Percentiles rank a stretch among this genome's conserved stretches.
These are phyloP conservation scores for Chloroceryle aenea DNA, from an alignment of 2,113 vertebrate genomes.

Conservation along the genomic window DNA sequence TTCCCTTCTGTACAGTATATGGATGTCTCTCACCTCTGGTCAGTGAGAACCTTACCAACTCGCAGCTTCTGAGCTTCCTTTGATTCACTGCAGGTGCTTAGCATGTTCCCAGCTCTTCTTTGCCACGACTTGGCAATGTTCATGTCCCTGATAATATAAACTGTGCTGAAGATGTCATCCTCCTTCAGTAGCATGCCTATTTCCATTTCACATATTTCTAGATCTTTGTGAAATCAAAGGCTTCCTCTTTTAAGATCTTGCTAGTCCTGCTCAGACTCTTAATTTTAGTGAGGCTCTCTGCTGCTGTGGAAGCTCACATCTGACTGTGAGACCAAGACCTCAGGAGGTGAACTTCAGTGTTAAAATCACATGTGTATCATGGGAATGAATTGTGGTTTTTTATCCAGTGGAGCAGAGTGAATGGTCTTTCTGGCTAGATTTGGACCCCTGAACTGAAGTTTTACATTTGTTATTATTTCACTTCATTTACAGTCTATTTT, in stretches of 20 bases:
- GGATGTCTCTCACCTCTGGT: not conserved
- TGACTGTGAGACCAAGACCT: not conserved
- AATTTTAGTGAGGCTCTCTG: not conserved
- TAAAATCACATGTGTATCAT: fast-evolving
- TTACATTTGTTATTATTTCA: not conserved
- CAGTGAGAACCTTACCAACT: not conserved
- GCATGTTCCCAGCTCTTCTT: not conserved
- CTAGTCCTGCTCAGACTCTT: not conserved
- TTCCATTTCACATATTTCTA: fast-evolving
- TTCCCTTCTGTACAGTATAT: fast-evolving
- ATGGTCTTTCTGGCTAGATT: not conserved
- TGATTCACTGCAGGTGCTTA: not conserved
- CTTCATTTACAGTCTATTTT: not conserved
- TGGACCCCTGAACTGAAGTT: not conserved
- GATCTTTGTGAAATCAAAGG: not conserved
- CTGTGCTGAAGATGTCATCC: not conserved
- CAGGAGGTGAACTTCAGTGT: not conserved
- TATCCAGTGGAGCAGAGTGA: not conserved
- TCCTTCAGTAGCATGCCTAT: not conserved
- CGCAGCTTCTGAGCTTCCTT: not conserved
- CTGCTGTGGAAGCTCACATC: not conserved
- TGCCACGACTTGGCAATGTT: fast-evolving
- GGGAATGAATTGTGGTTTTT: not conserved
- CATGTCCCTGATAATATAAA: fast-evolving
- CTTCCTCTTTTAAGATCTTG: not conserved